phyloP scores from a whole-genome alignment of 2,888 invertebrate species.

The Sinopyrophorus schimmeli region DNA sequence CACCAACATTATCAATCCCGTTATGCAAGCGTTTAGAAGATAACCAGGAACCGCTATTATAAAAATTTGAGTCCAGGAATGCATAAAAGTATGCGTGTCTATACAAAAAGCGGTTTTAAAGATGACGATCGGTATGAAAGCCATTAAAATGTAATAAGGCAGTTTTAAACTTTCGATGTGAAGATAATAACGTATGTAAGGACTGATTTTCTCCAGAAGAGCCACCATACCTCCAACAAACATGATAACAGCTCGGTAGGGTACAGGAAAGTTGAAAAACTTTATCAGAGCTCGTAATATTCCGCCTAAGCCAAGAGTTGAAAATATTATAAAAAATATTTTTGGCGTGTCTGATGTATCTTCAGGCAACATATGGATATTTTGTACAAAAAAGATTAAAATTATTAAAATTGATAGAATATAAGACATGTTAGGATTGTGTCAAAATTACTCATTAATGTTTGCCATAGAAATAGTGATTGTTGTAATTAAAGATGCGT shows the following conservation, averaged over 20 bases:
- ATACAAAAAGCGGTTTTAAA: slow-evolving; percentile 18
- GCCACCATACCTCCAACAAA: slow-evolving; percentile 1
- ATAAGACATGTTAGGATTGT: too few relatives aligned
- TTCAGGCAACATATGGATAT: too few relatives aligned
- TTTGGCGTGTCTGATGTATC: too few relatives aligned
- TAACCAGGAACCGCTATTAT: slow-evolving; percentile 12
- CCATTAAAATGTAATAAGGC: slow-evolving; percentile 5
- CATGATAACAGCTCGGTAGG: not conserved
- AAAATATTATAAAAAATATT: not conserved
- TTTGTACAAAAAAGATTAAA: too few relatives aligned
- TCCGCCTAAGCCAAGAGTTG: not conserved
- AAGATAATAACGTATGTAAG: not conserved
- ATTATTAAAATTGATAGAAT: too few relatives aligned
- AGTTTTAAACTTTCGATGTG: not conserved
- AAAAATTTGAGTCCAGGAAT: slow-evolving; percentile 21
- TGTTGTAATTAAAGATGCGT: too few relatives aligned
- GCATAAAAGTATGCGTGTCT: slow-evolving; percentile 18
- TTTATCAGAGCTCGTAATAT: not conserved
- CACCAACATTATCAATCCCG: slow-evolving; percentile 16
- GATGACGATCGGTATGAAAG: slow-evolving; percentile 15
- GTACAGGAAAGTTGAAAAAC: not conserved
- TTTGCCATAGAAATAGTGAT: too few relatives aligned
- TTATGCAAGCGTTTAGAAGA: slow-evolving; percentile 8
- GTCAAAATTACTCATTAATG: too few relatives aligned
- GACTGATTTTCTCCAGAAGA: not conserved